These are phyloP conservation scores for Sinocyclocheilus grahami DNA, from an alignment of 2,113 vertebrate genomes.

Conservation along the genomic window DNA sequence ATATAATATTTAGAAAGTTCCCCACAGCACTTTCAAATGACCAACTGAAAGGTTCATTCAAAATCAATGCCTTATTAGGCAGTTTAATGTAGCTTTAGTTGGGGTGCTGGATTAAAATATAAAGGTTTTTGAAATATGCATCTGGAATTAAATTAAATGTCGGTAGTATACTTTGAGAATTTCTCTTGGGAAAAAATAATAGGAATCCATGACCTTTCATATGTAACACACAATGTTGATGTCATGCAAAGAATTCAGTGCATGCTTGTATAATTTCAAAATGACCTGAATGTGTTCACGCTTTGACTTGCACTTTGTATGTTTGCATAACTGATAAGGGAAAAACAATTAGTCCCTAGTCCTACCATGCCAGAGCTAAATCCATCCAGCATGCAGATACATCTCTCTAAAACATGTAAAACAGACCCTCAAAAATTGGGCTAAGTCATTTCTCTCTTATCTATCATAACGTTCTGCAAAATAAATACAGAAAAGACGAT, in stretches of 20 bases:
- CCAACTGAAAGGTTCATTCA: background rate
- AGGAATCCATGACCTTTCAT: conserved; percentile 14
- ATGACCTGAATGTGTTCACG: conserved; percentile 52
- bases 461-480: background rate
- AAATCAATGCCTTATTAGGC: no score
- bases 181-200: no score
- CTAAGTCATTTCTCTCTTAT: background rate
- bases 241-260: conserved; percentile 45
- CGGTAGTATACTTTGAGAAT: background rate
- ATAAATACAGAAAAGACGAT: background rate
- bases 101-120: background rate
- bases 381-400: conserved; percentile 53
- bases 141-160: background rate
- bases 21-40: background rate
- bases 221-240: conserved; percentile 28
- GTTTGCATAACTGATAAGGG: conserved; percentile 26
- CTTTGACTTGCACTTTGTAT: conserved; percentile 34
- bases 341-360: conserved; percentile 18
- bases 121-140: background rate
- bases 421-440: background rate
- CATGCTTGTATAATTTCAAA: conserved; percentile 46
- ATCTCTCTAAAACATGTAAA: conserved; percentile 39
- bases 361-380: conserved; percentile 55
- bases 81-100: background rate
- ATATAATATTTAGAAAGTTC: conserved; percentile 7